phyloP scores from a whole-genome alignment of 1,140 invertebrate genomes.

The Drosophila ogumai region DNA sequence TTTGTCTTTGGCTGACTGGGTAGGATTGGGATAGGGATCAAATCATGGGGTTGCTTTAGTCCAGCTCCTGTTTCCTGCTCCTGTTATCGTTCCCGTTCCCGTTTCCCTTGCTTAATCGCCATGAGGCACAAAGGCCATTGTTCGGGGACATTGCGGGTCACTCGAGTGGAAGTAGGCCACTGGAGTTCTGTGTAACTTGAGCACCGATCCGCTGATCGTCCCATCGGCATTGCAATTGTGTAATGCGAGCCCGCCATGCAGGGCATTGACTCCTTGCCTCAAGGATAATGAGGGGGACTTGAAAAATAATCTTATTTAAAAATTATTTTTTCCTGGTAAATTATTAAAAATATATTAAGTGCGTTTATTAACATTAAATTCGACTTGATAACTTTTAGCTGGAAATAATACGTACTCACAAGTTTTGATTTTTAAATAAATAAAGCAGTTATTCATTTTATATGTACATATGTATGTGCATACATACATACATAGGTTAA shows the following conservation, averaged over 20 bases:
- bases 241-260: constrained; percentile 61
- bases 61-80: constrained; percentile 25
- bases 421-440: not conserved
- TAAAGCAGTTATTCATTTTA: not conserved
- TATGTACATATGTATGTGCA: no score
- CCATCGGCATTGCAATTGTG: constrained; percentile 66
- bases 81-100: constrained; percentile 1
- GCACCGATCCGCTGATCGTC: constrained; percentile 19
- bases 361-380: not conserved
- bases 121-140: constrained; percentile 67
- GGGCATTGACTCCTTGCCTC: constrained; percentile 71
- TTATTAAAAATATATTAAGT: not conserved
- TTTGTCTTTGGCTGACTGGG: constrained; percentile 70
- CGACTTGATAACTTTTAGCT: not conserved
- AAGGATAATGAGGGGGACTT: constrained; percentile 67
- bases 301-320: not conserved
- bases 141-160: constrained; percentile 57
- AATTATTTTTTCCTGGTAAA: not conserved
- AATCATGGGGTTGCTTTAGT: constrained; percentile 44
- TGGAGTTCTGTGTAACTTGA: constrained; percentile 76
- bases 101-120: constrained; percentile 7
- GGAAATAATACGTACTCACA: not conserved
- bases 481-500: no score
- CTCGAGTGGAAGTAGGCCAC: constrained; percentile 82
- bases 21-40: constrained; percentile 50